Percentiles rank a stretch among this genome's conserved stretches.
phyloP scores from a whole-genome alignment of 2,797 vertebrate species.

The Mycteria americana region DNA sequence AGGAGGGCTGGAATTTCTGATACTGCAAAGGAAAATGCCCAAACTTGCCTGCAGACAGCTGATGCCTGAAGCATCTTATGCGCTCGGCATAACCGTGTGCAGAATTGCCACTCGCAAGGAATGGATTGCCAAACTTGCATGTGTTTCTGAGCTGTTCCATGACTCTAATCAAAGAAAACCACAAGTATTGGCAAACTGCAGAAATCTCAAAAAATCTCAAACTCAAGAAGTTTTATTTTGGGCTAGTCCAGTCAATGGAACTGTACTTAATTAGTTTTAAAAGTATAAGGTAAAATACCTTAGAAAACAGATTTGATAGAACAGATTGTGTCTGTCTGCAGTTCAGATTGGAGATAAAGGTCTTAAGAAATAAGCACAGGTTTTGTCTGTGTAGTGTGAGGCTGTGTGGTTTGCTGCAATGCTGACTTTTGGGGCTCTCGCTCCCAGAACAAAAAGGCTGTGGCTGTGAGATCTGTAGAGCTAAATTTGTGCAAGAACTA shows the following conservation, averaged over 20 bases:
- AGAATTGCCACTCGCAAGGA: not conserved
- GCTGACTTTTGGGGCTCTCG: not conserved
- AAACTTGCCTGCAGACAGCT: not conserved
- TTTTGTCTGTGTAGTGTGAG: not conserved
- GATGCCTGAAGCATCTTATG: not conserved
- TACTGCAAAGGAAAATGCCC: not conserved
- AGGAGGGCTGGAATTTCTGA: not conserved
- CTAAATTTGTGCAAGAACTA: not conserved
- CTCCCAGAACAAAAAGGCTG: not conserved
- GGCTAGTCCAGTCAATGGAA: not conserved
- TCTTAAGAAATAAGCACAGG: not conserved
- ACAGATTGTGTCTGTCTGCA: not conserved
- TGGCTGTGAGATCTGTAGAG: not conserved
- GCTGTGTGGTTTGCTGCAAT: not conserved
- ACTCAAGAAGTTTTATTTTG: not conserved
- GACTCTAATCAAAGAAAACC: not conserved
- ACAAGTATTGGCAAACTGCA: not conserved
- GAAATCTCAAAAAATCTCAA: not conserved
- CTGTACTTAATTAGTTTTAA: not conserved
- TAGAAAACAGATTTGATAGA: not conserved
- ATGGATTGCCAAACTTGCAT: not conserved
- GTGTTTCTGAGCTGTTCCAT: not conserved
- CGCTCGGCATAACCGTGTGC: accelerated
- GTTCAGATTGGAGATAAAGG: not conserved
- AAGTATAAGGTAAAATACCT: not conserved